Percentiles rank a stretch among this genome's conserved stretches.
These are phyloP conservation scores for Peromyscus attwateri DNA, from an alignment of 2,797 vertebrate species.

Conservation along the genomic window DNA sequence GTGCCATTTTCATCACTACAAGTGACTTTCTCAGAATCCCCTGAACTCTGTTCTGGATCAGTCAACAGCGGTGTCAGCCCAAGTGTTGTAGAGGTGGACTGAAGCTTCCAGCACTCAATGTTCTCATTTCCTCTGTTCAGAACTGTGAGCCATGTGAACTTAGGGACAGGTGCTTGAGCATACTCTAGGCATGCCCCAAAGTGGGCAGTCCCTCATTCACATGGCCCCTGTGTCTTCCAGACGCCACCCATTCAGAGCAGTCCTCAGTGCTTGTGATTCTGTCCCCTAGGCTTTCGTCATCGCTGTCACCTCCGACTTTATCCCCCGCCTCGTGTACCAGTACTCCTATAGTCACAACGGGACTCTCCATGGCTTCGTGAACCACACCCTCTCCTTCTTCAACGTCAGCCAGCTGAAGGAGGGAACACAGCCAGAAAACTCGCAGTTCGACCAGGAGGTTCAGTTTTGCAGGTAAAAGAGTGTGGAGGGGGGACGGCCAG, in stretches of 20 bases:
- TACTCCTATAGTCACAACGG: constrained; percentile 96
- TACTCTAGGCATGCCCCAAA: background rate
- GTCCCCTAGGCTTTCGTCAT: constrained; percentile 96
- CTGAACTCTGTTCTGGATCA: background rate
- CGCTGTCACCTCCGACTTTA: constrained; percentile 97
- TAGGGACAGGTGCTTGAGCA: background rate
- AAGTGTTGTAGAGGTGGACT: background rate
- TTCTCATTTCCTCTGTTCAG: background rate
- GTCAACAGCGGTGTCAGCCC: background rate
- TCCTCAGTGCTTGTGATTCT: background rate
- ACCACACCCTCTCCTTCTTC: constrained; percentile 98
- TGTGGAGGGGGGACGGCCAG: accelerated
- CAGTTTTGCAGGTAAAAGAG: constrained; percentile 94
- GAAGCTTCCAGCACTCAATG: background rate
- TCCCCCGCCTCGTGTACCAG: constrained; percentile 97
- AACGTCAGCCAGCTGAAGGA: constrained; percentile 95
- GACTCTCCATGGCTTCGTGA: constrained; percentile 97
- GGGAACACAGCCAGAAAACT: constrained; percentile 92
- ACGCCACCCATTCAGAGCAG: accelerated
- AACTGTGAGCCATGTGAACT: background rate
- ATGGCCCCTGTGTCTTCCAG: background rate
- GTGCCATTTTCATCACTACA: background rate
- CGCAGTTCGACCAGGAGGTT: constrained; percentile 90
- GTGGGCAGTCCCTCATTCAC: no score
- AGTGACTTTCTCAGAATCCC: constrained; percentile 1